These are phyloP conservation scores for Buphagus erythrorhynchus DNA, from an alignment of 2,797 vertebrate species.

Conservation along the genomic window DNA sequence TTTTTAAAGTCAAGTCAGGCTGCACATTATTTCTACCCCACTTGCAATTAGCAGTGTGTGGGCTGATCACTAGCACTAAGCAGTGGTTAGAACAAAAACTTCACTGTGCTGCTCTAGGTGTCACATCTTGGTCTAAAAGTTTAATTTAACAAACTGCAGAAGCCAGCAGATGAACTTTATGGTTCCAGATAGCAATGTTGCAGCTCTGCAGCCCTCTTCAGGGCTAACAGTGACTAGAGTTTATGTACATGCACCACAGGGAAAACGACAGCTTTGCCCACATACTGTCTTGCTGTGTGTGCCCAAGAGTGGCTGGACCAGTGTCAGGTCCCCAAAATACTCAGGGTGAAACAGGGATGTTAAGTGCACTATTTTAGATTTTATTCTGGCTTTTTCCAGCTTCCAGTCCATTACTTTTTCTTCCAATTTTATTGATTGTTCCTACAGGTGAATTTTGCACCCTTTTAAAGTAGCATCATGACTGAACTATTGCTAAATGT, in stretches of 20 bases:
- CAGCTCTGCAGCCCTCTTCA: slow-evolving; percentile 5
- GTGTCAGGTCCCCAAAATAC: not conserved
- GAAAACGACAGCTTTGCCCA: not conserved
- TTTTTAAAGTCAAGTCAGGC: not conserved
- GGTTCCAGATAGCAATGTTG: not conserved
- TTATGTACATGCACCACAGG: not conserved
- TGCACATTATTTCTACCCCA: not conserved
- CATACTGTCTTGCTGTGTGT: not conserved
- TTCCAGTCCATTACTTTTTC: not conserved
- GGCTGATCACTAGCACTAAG: not conserved
- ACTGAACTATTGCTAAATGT: not conserved
- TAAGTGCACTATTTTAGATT: not conserved
- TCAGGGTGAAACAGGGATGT: not conserved
- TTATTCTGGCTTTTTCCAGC: not conserved
- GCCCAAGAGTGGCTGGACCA: not conserved
- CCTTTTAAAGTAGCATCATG: not conserved
- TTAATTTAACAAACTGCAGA: not conserved
- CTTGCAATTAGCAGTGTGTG: not conserved
- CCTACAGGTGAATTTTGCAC: not conserved
- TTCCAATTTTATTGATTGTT: not conserved
- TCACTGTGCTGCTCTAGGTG: not conserved
- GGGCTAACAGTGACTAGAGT: not conserved
- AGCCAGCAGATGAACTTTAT: not conserved
- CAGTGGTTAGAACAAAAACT: not conserved
- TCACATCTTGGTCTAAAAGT: not conserved